A percentile compares a stretch with the other conserved stretches of the same genome.
Conservation (phyloP, 2,113 vertebrate genomes). For the Pontoporia blainvillei region DNA sequence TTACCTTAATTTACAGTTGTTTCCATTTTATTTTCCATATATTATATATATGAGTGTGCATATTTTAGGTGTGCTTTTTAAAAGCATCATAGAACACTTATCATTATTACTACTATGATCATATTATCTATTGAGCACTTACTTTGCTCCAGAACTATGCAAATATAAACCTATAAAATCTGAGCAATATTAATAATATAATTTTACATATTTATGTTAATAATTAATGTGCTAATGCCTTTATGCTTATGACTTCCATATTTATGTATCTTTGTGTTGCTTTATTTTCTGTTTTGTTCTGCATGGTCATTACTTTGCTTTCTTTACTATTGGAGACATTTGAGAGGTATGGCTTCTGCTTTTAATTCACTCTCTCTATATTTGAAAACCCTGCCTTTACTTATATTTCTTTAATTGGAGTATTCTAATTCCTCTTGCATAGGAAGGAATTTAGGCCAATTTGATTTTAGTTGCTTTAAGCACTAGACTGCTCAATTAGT, state of each 20-base stretch:
- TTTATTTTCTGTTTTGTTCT: not conserved
- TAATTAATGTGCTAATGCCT: not conserved
- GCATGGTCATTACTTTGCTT: not conserved
- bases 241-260: not conserved
- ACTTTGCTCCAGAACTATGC: not conserved
- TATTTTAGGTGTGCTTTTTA: not conserved
- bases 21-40: not conserved
- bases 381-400: not conserved
- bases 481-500: not conserved
- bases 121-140: not conserved
- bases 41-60: not conserved
- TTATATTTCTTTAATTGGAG: not conserved
- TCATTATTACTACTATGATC: not conserved
- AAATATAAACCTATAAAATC: not conserved
- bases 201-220: not conserved
- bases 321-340: not conserved
- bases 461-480: not conserved
- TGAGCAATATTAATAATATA: not conserved
- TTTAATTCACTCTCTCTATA: not conserved
- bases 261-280: not conserved
- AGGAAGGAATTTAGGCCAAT: not conserved
- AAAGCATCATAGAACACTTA: not conserved
- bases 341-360: not conserved
- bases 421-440: not conserved
- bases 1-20: not conserved